phyloP scores from a whole-genome alignment of 2,113 vertebrate species.

The Pitta sordida region DNA sequence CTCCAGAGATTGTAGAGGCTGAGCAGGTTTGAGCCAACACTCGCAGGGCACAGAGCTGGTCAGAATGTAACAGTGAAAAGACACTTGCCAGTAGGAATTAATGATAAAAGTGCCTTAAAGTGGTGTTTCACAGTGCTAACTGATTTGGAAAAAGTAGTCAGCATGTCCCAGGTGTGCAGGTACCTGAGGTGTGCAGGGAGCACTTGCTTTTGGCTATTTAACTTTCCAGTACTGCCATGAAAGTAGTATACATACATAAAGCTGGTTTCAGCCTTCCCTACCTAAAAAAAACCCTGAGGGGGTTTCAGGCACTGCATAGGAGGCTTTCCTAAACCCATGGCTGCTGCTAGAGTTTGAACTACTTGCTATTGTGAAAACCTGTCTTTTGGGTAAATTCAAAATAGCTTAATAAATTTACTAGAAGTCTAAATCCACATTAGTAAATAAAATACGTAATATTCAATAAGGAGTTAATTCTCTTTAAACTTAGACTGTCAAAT shows the following conservation, averaged over 20 bases:
- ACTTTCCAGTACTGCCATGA: background rate
- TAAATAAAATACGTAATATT: background rate
- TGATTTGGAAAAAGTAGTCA: background rate
- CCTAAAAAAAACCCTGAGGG: background rate
- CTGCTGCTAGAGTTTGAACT: background rate
- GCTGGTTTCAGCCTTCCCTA: background rate
- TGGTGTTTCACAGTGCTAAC: background rate
- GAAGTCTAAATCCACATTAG: background rate
- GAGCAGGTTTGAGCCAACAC: background rate
- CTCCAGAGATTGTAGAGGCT: background rate
- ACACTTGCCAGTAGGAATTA: background rate
- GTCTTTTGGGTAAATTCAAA: background rate
- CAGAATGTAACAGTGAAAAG: background rate
- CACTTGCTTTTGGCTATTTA: background rate
- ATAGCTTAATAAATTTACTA: background rate
- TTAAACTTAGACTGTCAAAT: background rate
- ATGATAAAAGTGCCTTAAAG: background rate
- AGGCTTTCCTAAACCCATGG: background rate
- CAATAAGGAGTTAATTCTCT: background rate
- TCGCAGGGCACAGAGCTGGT: background rate
- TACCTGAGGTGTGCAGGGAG: background rate
- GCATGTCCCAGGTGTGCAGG: too few relatives aligned
- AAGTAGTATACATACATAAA: fast-evolving
- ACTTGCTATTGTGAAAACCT: background rate
- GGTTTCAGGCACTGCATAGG: background rate